Evolutionary conservation across 2,888 invertebrate species (phyloP).

Genomic region (Leptopterna dolabrata): DNA sequence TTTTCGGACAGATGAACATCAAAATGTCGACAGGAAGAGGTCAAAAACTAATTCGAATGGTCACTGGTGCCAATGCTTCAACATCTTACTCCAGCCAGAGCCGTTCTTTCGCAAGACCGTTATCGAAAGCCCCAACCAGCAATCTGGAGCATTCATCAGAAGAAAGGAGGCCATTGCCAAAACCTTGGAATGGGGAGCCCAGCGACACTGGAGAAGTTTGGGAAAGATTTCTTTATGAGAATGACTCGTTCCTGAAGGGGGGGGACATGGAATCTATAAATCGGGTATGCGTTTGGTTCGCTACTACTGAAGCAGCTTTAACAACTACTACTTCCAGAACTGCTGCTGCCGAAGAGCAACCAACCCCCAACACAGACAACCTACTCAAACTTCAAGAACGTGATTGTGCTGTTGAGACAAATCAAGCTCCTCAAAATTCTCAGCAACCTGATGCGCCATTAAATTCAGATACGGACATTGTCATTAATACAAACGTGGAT

Average conservation of each 20-base stretch:
- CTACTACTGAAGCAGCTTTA: background rate
- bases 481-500: background rate
- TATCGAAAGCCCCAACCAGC: background rate
- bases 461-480: background rate
- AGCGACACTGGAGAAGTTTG: slow-evolving; percentile 9
- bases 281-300: background rate
- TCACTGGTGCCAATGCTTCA: slow-evolving; percentile 8
- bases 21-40: slow-evolving; percentile 7
- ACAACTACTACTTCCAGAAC: background rate
- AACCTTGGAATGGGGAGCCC: slow-evolving; percentile 1
- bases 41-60: background rate
- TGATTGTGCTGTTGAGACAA: slow-evolving; percentile 6
- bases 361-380: background rate
- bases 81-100: background rate
- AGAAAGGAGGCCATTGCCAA: background rate
- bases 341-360: slow-evolving; percentile 11
- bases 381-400: slow-evolving; percentile 11
- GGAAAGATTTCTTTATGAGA: background rate
- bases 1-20: background rate
- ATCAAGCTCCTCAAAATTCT: background rate
- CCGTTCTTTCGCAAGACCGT: background rate
- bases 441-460: background rate
- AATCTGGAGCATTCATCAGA: background rate
- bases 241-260: background rate
- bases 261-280: slow-evolving; percentile 4